A percentile compares a stretch with the other conserved stretches of the same genome.
Evolutionary conservation across 1,140 invertebrate genomes (phyloP).

Genomic region (Linepithema humile): DNA sequence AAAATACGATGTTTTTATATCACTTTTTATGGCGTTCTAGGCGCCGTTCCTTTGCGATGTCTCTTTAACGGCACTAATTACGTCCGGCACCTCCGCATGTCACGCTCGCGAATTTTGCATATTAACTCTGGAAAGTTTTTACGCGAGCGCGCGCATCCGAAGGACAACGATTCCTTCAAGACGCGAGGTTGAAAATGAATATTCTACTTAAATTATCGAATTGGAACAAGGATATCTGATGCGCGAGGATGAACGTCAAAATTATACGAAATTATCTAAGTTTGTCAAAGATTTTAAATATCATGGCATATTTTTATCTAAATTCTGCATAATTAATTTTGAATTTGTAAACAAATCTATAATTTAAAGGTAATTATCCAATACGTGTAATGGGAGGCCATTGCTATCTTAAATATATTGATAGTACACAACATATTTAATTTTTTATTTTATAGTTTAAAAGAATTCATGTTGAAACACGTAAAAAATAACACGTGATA

Average conservation of each 20-base stretch:
- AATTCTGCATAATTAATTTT: too few relatives aligned
- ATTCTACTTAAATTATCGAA: constrained; percentile 21
- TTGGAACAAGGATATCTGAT: constrained; percentile 26
- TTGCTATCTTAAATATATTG: too few relatives aligned
- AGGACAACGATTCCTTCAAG: background rate
- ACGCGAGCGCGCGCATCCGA: background rate
- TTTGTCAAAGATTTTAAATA: background rate
- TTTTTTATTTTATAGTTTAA: too few relatives aligned
- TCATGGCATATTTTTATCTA: background rate
- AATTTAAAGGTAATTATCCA: too few relatives aligned
- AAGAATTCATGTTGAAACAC: too few relatives aligned
- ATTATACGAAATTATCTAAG: constrained; percentile 1
- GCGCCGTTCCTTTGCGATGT: constrained; percentile 22
- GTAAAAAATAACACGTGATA: too few relatives aligned
- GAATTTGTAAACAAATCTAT: constrained; percentile 4
- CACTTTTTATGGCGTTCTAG: constrained; percentile 12
- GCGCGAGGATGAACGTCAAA: background rate
- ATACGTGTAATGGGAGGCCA: too few relatives aligned
- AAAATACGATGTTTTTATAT: constrained; percentile 32
- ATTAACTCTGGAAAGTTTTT: constrained; percentile 43
- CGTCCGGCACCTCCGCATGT: background rate
- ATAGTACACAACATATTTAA: too few relatives aligned
- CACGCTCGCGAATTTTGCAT: constrained; percentile 31
- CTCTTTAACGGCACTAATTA: constrained; percentile 38
- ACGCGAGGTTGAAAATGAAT: constrained; percentile 11